Conservation (phyloP, 2,797 vertebrate genomes). For the Peromyscus eremicus region DNA sequence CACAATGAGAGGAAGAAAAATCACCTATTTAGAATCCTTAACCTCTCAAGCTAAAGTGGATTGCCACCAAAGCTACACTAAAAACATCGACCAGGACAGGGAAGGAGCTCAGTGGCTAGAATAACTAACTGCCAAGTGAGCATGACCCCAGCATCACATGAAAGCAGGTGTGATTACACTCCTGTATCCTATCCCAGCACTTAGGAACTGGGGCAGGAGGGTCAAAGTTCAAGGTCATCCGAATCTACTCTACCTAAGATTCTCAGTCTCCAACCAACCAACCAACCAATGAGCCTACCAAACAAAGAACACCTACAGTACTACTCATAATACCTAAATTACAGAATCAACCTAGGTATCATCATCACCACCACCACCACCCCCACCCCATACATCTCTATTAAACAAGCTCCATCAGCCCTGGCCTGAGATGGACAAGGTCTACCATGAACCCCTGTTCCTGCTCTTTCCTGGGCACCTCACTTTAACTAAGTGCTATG, state of each 20-base stretch:
- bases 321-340: neutral
- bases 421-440: neutral
- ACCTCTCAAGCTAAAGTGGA: neutral
- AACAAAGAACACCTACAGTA: neutral
- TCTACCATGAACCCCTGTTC: neutral
- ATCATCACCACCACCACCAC: no score
- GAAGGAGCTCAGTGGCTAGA: neutral
- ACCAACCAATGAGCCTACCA: no score
- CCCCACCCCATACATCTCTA: neutral
- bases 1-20: neutral
- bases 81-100: neutral
- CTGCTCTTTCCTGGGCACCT: neutral
- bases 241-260: neutral
- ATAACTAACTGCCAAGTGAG: neutral
- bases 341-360: neutral
- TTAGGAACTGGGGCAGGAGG: neutral
- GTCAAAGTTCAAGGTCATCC: neutral
- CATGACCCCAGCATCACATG: neutral
- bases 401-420: neutral
- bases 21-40: neutral
- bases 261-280: neutral
- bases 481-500: neutral
- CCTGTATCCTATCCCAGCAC: neutral
- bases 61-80: neutral
- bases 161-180: neutral